Percentiles rank a stretch among this genome's conserved stretches.
phyloP scores from a whole-genome alignment of 2,888 invertebrate species.

The Trachelus iudaicus region DNA sequence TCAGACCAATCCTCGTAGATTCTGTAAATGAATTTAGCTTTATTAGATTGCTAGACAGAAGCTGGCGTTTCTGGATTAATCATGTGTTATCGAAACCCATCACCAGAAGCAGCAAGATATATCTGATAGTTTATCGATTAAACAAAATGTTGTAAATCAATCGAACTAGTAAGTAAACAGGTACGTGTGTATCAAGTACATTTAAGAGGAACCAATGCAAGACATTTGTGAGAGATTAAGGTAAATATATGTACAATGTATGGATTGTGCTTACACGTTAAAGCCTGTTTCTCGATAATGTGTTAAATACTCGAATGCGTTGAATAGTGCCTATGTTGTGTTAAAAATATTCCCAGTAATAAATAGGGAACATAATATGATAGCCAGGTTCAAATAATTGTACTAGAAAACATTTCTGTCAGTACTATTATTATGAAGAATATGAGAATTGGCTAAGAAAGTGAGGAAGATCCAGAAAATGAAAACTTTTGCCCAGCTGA shows the following conservation, averaged over 20 bases:
- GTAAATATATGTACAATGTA: neutral
- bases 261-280: neutral
- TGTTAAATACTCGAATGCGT: neutral
- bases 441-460: neutral
- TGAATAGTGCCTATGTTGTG: neutral
- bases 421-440: neutral
- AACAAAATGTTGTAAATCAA: neutral
- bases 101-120: neutral
- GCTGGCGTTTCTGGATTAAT: neutral
- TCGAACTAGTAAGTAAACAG: neutral
- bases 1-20: conserved; percentile 47
- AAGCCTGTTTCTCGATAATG: neutral
- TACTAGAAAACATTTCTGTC: neutral
- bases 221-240: neutral
- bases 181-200: neutral
- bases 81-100: neutral
- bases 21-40: conserved; percentile 45
- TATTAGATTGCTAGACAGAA: neutral
- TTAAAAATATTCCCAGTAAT: neutral
- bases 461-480: neutral
- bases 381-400: neutral
- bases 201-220: neutral
- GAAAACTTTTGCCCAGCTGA: neutral
- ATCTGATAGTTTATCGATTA: neutral
- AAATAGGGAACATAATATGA: neutral